Base-by-base conservation (phyloP, 2,113 vertebrate genomes). In the Amblyopsis rosae region DNA sequence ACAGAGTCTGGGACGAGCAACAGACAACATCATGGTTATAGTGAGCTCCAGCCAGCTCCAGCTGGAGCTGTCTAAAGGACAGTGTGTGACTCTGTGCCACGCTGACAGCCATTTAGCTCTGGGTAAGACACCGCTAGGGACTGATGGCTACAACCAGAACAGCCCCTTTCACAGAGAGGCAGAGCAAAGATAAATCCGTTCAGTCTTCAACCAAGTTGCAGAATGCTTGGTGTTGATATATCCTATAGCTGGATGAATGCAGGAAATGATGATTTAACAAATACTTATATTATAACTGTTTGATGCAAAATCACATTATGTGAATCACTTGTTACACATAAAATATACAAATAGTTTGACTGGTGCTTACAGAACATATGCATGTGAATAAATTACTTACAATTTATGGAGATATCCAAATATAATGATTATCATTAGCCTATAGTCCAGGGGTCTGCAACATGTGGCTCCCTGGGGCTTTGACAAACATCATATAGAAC, bases 81-180 rank as follows among this genome's bases (percentile, higher is more conserved):
- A 62, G 88, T 82, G 86, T 88, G 83, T 87, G 90, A 85, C 93
- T 93, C 94, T 89, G 86, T 90, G 85, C 86, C 70, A 58, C 57
- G 71, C 81, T 72, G 64, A 84, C 92, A 93, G 92, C 93, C 92
- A 91, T 93, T 87, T 94, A 93, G 90, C 89, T 71, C 78, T 84
- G 87, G 90, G 93, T 94, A 94, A 94, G 91, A 86, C 93, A 90
- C 89, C 82, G 73, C 84, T 88, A 79, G 77, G 62, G 76, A 75
- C 67, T 60, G 33, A 88, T 78, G 77, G 82, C 86, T 46, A 80
- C 73, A 77, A 86, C 84, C 84, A 87, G 79, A 82, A 86, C 84
- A 89, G 91, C 89, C 70, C 82, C 73, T 81, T 72, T 70, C 87
- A 80, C 75, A 69, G 80, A 93, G 91, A 83, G 79, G 71, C 63